Evolutionary conservation across 2,888 invertebrate genomes (phyloP).

Genomic region (Schizotus pectinicornis): DNA sequence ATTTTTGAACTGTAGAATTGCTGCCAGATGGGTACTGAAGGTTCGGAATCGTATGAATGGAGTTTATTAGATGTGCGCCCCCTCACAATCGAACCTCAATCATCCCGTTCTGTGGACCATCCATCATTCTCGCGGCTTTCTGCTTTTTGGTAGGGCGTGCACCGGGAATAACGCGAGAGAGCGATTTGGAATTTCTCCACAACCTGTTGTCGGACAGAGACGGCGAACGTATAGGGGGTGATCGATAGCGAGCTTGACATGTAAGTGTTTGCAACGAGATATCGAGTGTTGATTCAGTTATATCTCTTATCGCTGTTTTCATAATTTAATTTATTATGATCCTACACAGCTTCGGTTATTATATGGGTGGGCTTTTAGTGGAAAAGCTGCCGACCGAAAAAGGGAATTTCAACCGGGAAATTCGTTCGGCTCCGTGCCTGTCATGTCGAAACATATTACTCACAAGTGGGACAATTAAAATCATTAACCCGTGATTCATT

Average conservation of each 20-base stretch:
- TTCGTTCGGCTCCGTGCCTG: background rate
- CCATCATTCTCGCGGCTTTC: conserved; percentile 12
- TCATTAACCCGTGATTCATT: conserved; percentile 34
- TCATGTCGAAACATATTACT: background rate
- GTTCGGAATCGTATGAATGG: too few species aligned
- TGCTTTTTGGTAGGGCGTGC: background rate
- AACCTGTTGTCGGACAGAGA: conserved; percentile 15
- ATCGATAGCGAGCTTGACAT: conserved; percentile 18
- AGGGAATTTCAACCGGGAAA: background rate
- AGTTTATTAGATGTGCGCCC: too few species aligned
- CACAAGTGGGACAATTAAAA: conserved; percentile 31
- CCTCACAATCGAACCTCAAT: too few species aligned
- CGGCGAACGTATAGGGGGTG: background rate
- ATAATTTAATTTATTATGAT: conserved; percentile 14
- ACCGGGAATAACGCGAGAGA: background rate
- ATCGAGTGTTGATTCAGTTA: conserved; percentile 22
- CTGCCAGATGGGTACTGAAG: too few species aligned
- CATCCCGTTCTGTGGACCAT: conserved; percentile 6
- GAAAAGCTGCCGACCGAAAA: too few species aligned
- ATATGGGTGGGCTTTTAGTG: background rate
- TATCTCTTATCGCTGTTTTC: conserved; percentile 15
- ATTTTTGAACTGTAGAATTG: too few species aligned
- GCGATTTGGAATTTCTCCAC: conserved; percentile 19
- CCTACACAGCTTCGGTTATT: conserved; percentile 6
- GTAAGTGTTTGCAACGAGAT: conserved; percentile 19